A percentile compares a stretch with the other conserved stretches of the same genome.
phyloP scores from a whole-genome alignment of 2,113 vertebrate genomes.

The Sylvilagus bachmani region DNA sequence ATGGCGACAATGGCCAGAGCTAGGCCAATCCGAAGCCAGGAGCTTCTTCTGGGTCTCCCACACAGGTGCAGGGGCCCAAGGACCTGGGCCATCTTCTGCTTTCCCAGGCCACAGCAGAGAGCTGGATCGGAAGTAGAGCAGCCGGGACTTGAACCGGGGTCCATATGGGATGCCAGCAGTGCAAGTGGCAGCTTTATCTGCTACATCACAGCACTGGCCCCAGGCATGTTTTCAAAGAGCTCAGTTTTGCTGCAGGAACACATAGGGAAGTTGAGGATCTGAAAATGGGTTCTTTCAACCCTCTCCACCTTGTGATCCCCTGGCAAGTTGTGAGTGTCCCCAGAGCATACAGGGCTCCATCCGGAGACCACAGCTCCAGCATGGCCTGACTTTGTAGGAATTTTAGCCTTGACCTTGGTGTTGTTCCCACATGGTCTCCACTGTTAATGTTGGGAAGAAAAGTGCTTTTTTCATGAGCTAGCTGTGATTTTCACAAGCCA shows the following conservation, averaged over 20 bases:
- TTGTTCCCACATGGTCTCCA: background rate
- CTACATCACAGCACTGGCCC: no score
- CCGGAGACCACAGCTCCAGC: no score
- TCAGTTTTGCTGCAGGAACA: background rate
- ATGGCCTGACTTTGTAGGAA: background rate
- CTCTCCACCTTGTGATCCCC: fast-evolving
- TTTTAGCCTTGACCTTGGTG: background rate
- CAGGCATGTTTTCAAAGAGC: fast-evolving
- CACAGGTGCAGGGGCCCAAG: no score
- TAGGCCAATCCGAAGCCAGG: no score
- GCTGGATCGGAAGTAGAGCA: no score
- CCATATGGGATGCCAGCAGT: no score
- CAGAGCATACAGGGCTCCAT: background rate
- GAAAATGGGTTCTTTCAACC: background rate
- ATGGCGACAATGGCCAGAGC: no score
- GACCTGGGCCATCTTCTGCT: no score
- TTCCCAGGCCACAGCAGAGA: no score
- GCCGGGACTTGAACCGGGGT: no score
- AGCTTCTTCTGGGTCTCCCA: no score
- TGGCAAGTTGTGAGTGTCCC: background rate
- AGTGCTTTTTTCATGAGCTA: background rate
- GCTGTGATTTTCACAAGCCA: background rate
- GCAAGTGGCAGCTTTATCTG: no score
- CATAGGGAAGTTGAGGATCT: fast-evolving
- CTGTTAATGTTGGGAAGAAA: background rate